Base-by-base conservation (phyloP, 2,797 vertebrate genomes). In the Limosa lapponica region DNA sequence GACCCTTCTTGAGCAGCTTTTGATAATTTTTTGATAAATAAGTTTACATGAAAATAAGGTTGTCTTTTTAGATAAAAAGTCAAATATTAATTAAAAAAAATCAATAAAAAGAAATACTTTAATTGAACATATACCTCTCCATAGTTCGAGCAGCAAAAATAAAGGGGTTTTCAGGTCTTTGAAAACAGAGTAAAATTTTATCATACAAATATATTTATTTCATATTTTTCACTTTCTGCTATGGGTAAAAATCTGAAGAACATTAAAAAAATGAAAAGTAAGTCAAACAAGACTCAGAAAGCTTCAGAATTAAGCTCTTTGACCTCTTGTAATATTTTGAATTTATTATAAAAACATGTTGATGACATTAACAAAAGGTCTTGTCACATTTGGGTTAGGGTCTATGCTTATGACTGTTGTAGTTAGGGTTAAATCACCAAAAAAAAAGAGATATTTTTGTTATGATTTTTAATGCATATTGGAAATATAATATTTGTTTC, bases 81-180 rank as follows among this genome's bases (percentile, higher is more conserved):
- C 3, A 70, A 65, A 32, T 65, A 46, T 37, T 37, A 65, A 7
- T 39, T 10, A 75, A 80, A 86, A 43, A 1, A 41, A 11, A 32
- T 71, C 30, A 5, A 36, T 15, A 22, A 48, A 72, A 87, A 25
- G 0, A 17, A 4, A 18, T 43, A n/a, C 0, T 43, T 83, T 39
- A 81, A 61, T 39, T 3, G 3, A 70, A n/a, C 4, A 44, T 10
- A 13, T 8, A 48, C 10, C 80, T 65, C 7, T 37, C 5, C 19
- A 22, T 49, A 51, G 46, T n/a, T 15, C 10, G 5, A 39, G 46
- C 2, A 73, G 11, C 2, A 57, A 77, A 69, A 80, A 34, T 23
- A 22, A 48, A 61, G 13, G 2, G 0, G 0, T 11, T 37, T 89
- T 64, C 13, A 62, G 4, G 11, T 43, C 2, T 77, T 30, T 77